Base-by-base conservation (phyloP, 2,797 vertebrate species). In the Parotocinclus haroldoi region DNA sequence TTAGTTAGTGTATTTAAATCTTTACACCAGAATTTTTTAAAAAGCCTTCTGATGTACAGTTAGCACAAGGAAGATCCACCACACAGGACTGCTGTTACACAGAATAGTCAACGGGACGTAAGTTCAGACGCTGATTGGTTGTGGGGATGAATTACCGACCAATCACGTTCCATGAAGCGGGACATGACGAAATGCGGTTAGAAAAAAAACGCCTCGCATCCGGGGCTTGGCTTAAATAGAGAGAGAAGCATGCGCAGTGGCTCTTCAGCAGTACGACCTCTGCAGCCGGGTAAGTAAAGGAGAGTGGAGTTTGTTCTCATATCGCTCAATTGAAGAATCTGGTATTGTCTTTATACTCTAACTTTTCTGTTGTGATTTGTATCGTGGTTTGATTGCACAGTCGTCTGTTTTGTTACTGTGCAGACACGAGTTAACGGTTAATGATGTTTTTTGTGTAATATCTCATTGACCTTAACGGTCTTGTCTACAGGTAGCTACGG, bases 241-340 rank as follows among this genome's bases (percentile, higher is more conserved):
- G 63, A 44, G 59, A 8, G 27, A 54, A 13, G 75, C 79, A 79
- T 76, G 79, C 79, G 79, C 66, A 68, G 48, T 46, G 53, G 40
- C 13, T 66, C 59, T 60, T 74, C 57, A 76, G 77, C 77, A 71
- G 68, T 80, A 50, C 79, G 79, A 77, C 79, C 79, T 80, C 79
- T 78, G 79, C 59, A 63, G 76, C 76, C 74, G 70, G 76, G 79
- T 80, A 59, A 78, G 79, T 69, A 68, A 79, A 77, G 73, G 68
- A 63, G 73, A 70, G 57, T 59, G 37, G 51, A 62, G 13, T 50
- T n/a, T n/a, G 14, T 13, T 8, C 14, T 16, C 14, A 14, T n/a
- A 14, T n/a, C 0, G 13, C n/a, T 50, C 7, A 4, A 48, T 16
- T 6, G 39, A 13, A 4, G 48, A 66, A 46, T 79, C 79, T 48